Base-by-base conservation (phyloP, 2,797 vertebrate species). In the Champsocephalus esox region DNA sequence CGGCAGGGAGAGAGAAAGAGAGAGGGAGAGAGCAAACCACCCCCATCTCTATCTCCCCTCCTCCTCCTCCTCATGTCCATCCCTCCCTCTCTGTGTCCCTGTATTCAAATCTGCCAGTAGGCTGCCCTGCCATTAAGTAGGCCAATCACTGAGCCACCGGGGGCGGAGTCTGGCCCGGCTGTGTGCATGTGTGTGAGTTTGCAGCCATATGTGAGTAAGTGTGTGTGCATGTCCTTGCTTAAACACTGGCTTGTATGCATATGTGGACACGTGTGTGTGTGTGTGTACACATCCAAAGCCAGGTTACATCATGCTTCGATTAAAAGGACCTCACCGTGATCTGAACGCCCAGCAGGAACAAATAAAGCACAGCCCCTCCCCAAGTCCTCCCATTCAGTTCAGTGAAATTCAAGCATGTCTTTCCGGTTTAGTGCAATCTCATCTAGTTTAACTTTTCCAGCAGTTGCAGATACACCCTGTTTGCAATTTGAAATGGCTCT, bases 21-120 rank as follows among this genome's bases (percentile, higher is more conserved):
- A 71, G 41, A 52, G 45, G 76, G 92, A 75, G 79, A 80, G 80
- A 88, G 72, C 61, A 79, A 64, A 85, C 88, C 84, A 55, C 88
- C 88, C 84, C 88, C 82, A 66, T 82, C 93, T 80, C 89, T 83
- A 75, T 92, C 92, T 78, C 88, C 73, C 81, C 70, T 71, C 84
- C 63, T 38, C 50, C 14, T 63, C 61, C 62, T 58, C 61, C 60
- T 46, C 48, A 54, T 19, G 76, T 75, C 81, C 73, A 70, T 75
- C 78, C 79, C 77, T 90, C 88, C 89, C 91, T 92, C 92, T 73
- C 89, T 91, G 81, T 87, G 92, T 92, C 93, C 79, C 89, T 84
- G 81, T 88, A 96, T 96, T 96, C 94, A 95, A 96, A 97, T 93
- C 91, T 70, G 88, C 78, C 89, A 93, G 93, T 82, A 90, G 46